Conservation (phyloP, 2,888 invertebrate genomes). For the Drosophila dives region DNA sequence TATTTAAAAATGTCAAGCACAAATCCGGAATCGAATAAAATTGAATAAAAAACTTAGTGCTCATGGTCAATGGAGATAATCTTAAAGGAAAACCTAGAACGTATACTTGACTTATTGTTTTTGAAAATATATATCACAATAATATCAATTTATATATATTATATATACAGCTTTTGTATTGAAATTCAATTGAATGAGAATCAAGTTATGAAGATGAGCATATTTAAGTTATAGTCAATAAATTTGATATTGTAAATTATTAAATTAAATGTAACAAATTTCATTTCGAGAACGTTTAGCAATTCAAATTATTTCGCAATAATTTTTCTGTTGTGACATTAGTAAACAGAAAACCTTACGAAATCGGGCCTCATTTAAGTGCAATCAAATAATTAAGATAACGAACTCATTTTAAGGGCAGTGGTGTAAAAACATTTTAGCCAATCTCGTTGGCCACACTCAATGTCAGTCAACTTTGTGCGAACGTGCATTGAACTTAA, state of each 20-base stretch:
- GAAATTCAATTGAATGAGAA: background rate
- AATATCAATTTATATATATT: background rate
- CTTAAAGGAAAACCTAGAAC: background rate
- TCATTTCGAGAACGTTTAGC: too few relatives aligned
- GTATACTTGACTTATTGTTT: background rate
- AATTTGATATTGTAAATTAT: background rate
- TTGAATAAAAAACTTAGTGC: background rate
- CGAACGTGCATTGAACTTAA: constrained; percentile 59
- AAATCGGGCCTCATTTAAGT: background rate
- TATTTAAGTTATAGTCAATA: background rate
- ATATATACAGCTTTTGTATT: background rate
- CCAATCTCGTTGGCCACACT: constrained; percentile 3
- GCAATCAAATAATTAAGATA: constrained; percentile 24
- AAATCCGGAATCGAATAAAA: background rate
- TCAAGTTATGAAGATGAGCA: background rate
- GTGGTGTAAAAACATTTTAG: constrained; percentile 13
- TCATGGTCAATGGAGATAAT: background rate
- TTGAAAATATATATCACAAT: background rate
- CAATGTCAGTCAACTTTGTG: constrained; percentile 33
- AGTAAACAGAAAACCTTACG: background rate
- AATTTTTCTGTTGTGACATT: background rate
- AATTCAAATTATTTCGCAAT: background rate
- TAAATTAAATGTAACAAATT: background rate
- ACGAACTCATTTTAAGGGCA: background rate
- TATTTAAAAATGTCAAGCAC: background rate